These are phyloP conservation scores for Glomeris marginata DNA, from an alignment of 2,888 invertebrate species.

Conservation along the genomic window DNA sequence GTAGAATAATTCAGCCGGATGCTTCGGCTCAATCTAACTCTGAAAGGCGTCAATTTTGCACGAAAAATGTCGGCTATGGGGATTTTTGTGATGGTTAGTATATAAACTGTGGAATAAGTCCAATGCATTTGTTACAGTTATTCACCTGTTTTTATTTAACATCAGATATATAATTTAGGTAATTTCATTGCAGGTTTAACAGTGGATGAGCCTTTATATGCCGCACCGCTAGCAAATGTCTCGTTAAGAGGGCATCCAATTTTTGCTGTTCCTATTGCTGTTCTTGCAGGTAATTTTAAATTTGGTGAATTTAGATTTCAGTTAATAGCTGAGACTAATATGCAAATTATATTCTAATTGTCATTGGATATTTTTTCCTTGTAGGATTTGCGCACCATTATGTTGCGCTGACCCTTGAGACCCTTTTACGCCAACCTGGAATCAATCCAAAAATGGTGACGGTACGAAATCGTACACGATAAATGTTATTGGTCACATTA, in stretches of 20 bases:
- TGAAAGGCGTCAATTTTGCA: slow-evolving; percentile 31
- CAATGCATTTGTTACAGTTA: too few relatives aligned
- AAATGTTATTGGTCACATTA: too few relatives aligned
- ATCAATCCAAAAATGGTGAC: slow-evolving; percentile 26
- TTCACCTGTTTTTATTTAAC: too few relatives aligned
- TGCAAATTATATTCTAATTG: too few relatives aligned
- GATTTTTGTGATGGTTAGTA: slow-evolving; percentile 33
- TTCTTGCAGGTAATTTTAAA: slow-evolving; percentile 29
- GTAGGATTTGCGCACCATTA: slow-evolving; percentile 6
- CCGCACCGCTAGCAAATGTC: slow-evolving; percentile 27
- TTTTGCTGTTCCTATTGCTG: slow-evolving; percentile 32
- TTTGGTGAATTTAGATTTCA: too few relatives aligned
- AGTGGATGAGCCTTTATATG: slow-evolving; percentile 29
- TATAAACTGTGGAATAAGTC: too few relatives aligned
- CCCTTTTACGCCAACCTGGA: slow-evolving; percentile 38
- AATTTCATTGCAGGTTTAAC: slow-evolving; percentile 21
- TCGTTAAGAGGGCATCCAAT: slow-evolving; percentile 26
- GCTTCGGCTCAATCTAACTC: slow-evolving; percentile 30
- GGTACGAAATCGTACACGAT: slow-evolving; percentile 11
- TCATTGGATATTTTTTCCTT: neutral
- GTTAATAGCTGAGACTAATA: too few relatives aligned
- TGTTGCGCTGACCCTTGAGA: slow-evolving; percentile 31
- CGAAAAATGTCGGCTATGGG: slow-evolving; percentile 30
- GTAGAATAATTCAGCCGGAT: slow-evolving; percentile 27
- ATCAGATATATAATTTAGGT: slow-evolving; percentile 1